Conservation (phyloP, 1,140 invertebrate species). For the Goniozus legneri region DNA sequence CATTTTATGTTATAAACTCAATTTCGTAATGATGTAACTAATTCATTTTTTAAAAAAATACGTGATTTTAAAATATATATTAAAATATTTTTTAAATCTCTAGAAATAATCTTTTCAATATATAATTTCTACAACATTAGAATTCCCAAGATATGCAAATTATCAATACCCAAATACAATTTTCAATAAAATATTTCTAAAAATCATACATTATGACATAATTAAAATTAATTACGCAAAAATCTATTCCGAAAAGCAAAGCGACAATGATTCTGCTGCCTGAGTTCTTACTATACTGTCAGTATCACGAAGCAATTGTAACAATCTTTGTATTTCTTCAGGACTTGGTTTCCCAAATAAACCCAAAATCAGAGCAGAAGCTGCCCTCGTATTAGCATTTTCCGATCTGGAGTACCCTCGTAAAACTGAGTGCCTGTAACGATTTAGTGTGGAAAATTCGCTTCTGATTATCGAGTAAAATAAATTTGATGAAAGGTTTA, state of each 20-base stretch:
- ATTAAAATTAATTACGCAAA: conserved; percentile 36
- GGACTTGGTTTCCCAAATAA: conserved; percentile 37
- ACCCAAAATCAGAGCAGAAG: conserved; percentile 42
- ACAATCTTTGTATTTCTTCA: conserved; percentile 52
- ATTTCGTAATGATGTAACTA: no score
- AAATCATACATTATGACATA: conserved; percentile 29
- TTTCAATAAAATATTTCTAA: no score
- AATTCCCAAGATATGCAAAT: no score
- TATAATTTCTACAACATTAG: no score
- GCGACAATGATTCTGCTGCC: conserved; percentile 58
- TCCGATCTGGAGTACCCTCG: conserved; percentile 46
- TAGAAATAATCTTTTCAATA: no score
- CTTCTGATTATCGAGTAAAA: neutral
- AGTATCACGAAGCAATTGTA: conserved; percentile 61
- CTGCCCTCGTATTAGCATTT: conserved; percentile 32
- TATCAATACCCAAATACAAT: no score
- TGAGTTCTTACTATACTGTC: conserved; percentile 58
- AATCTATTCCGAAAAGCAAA: conserved; percentile 36
- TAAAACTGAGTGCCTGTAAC: conserved; percentile 37
- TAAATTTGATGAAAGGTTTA: conserved; percentile 10
- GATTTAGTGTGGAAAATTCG: conserved; percentile 8
- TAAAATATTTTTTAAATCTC: no score
- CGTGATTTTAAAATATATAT: no score
- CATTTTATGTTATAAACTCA: no score
- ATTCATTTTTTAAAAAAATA: no score